Evolutionary conservation across 2,797 vertebrate species (phyloP).

Genomic region (Sebastes vulpes): DNA sequence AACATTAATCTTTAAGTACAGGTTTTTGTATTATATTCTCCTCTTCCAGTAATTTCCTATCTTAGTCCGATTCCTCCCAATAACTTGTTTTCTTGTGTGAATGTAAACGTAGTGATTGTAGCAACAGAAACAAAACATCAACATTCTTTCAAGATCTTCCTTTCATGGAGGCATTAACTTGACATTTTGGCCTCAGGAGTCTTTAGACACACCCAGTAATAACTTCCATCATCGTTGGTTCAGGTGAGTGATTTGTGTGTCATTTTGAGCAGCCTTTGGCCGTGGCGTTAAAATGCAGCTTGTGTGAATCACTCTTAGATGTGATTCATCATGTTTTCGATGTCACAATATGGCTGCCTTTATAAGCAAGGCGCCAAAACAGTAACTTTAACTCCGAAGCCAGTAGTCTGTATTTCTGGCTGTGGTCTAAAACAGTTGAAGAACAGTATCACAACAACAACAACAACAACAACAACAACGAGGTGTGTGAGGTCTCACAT

Average conservation of each 20-base stretch:
- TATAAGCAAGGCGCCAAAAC: not conserved
- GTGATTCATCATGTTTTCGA: not conserved
- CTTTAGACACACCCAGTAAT: not conserved
- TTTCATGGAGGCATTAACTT: not conserved
- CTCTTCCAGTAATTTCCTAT: not conserved
- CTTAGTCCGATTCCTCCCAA: not conserved
- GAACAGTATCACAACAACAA: constrained; percentile 17
- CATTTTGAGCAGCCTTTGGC: not conserved
- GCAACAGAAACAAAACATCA: not conserved
- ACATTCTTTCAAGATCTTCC: not conserved
- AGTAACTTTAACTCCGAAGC: not conserved
- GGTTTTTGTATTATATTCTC: not conserved
- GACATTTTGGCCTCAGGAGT: not conserved
- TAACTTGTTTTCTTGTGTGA: not conserved
- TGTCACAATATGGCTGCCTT: not conserved
- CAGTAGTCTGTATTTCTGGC: not conserved
- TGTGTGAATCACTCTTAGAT: not conserved
- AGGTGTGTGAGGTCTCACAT: constrained; percentile 9
- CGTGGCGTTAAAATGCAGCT: not conserved
- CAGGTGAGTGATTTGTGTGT: not conserved
- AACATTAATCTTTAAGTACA: not conserved
- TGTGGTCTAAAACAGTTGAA: not conserved
- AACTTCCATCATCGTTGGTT: not conserved
- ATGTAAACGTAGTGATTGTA: not conserved
- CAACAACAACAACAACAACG: not conserved